Percentiles rank a stretch among this genome's conserved stretches.
Evolutionary conservation across 2,797 vertebrate genomes (phyloP).

Genomic region (Botia kubotai): DNA sequence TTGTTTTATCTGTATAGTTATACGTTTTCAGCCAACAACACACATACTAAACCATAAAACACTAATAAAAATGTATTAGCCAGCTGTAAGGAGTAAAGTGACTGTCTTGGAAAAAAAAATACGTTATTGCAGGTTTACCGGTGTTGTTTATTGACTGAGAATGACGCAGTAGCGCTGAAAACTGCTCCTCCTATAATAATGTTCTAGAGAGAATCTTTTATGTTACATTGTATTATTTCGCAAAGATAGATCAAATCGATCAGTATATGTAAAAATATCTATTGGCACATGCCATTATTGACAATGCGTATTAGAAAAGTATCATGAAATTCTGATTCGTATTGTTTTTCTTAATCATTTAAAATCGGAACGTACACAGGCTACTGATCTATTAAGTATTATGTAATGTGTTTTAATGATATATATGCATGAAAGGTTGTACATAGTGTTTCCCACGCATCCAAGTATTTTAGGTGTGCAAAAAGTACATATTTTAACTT

Average conservation of each 20-base stretch:
- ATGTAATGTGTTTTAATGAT: neutral
- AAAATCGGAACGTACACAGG: neutral
- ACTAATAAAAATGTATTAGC: neutral
- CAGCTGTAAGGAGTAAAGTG: neutral
- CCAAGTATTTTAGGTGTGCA: no score
- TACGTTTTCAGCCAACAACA: neutral
- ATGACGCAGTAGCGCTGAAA: constrained; percentile 36
- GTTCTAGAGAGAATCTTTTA: neutral
- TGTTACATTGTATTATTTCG: no score
- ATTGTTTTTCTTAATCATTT: neutral
- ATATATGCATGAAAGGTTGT: no score
- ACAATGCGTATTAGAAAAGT: neutral
- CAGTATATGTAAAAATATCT: neutral
- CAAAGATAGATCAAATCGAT: neutral
- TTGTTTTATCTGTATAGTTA: neutral
- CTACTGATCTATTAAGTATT: neutral
- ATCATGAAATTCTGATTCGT: neutral
- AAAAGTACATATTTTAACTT: no score
- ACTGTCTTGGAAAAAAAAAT: neutral
- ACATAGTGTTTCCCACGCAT: no score
- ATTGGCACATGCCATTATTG: neutral
- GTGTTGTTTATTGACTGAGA: neutral
- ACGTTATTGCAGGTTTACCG: neutral
- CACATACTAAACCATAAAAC: neutral
- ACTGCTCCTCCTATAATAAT: constrained; percentile 12